A percentile compares a stretch with the other conserved stretches of the same genome.
phyloP scores from a whole-genome alignment of 53 echinoderm and acorn worm species.

The Zoroaster sp. region DNA sequence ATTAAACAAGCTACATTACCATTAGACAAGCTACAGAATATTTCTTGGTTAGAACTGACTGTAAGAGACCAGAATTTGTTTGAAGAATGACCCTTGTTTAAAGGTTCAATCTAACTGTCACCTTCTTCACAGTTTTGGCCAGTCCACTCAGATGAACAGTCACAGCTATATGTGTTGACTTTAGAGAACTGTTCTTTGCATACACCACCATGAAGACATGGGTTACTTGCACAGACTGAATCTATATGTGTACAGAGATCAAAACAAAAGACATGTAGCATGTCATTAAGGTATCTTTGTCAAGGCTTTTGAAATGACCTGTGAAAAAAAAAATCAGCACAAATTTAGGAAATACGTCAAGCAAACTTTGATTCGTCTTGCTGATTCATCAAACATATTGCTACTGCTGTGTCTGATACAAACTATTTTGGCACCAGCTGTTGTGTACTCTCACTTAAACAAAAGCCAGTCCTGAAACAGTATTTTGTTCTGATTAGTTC shows the following conservation, averaged over 20 bases:
- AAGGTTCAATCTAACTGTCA: not conserved
- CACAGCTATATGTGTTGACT: not conserved
- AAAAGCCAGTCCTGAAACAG: no score
- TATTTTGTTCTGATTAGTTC: no score
- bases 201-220: constrained; percentile 25
- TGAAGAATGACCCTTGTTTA: not conserved
- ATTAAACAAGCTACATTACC: not conserved
- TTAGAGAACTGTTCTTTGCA: not conserved
- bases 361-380: no score
- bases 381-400: no score
- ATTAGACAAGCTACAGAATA: no score
- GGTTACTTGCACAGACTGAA: constrained; percentile 10
- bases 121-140: constrained; percentile 28
- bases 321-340: no score
- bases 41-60: no score
- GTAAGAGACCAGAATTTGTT: not conserved
- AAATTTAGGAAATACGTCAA: no score
- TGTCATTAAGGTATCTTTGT: not conserved
- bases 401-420: no score
- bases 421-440: no score
- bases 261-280: not conserved
- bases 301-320: no score
- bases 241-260: not conserved
- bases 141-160: constrained; percentile 28
- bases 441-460: no score